Evolutionary conservation across 2,797 vertebrate genomes (phyloP).

Genomic region (Leptodactylus fallax): DNA sequence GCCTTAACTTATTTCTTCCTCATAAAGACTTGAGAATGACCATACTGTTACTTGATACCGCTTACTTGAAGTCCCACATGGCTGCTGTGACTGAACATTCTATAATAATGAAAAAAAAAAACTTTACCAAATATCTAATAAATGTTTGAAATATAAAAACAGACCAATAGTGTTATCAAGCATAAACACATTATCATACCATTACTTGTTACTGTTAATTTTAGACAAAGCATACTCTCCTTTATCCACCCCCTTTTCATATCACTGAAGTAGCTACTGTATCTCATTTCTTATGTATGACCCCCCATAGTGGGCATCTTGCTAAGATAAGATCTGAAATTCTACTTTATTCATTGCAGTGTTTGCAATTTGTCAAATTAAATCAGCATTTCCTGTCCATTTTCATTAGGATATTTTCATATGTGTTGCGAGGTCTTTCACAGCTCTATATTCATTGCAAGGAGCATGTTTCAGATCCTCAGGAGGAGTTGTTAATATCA

Average conservation of each 20-base stretch:
- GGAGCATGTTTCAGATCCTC: neutral
- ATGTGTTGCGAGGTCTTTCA: slow-evolving; percentile 12
- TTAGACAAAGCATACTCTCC: too few species aligned
- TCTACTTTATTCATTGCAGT: neutral
- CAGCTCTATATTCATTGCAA: slow-evolving; percentile 4
- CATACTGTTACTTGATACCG: too few species aligned
- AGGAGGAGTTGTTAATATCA: slow-evolving; percentile 11
- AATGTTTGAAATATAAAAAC: neutral
- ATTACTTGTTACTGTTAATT: too few species aligned
- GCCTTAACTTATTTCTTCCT: too few species aligned
- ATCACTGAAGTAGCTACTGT: neutral
- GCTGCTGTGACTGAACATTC: too few species aligned
- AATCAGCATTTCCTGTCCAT: neutral
- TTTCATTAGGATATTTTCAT: neutral
- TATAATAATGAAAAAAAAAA: too few species aligned
- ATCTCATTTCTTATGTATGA: neutral
- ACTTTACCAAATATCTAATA: too few species aligned
- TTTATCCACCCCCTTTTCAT: too few species aligned
- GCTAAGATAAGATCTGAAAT: neutral
- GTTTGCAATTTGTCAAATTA: neutral
- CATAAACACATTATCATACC: neutral
- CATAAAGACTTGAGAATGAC: too few species aligned
- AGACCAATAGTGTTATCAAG: neutral
- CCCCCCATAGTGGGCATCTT: neutral
- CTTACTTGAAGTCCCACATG: too few species aligned